phyloP scores from a whole-genome alignment of 2,797 vertebrate genomes.

The Morelia viridis region DNA sequence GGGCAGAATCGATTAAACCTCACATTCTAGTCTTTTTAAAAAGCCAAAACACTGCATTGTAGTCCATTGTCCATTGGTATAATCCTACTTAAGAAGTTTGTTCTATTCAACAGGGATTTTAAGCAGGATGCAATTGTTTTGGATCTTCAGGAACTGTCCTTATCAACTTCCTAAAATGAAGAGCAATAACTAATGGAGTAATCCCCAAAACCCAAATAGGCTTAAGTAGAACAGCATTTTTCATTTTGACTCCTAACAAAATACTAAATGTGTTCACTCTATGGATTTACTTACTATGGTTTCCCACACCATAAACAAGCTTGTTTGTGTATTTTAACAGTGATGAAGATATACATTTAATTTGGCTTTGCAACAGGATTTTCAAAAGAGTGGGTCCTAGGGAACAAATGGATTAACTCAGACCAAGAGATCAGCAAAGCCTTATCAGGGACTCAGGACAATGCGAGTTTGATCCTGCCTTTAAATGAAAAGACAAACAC shows the following conservation, averaged over 20 bases:
- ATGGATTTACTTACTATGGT: slow-evolving; percentile 11
- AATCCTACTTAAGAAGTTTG: background rate
- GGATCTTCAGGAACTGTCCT: background rate
- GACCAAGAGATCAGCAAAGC: background rate
- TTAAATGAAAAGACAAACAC: background rate
- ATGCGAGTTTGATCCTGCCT: background rate
- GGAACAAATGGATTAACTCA: background rate
- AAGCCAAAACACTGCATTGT: background rate
- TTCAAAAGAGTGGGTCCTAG: background rate
- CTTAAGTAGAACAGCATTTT: slow-evolving; percentile 21
- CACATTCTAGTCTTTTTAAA: background rate
- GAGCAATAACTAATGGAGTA: background rate
- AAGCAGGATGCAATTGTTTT: background rate
- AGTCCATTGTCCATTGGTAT: background rate
- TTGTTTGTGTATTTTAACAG: background rate
- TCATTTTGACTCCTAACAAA: slow-evolving; percentile 6
- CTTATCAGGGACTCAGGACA: background rate
- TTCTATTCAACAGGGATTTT: background rate
- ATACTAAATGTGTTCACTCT: background rate
- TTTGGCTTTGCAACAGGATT: slow-evolving; percentile 1
- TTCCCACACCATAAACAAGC: slow-evolving; percentile 14
- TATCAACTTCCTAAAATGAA: background rate
- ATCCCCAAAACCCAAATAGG: background rate
- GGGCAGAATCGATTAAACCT: background rate
- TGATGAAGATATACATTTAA: slow-evolving; percentile 5